These are phyloP conservation scores for Timema podura DNA, from an alignment of 2,888 invertebrate genomes.

Conservation along the genomic window DNA sequence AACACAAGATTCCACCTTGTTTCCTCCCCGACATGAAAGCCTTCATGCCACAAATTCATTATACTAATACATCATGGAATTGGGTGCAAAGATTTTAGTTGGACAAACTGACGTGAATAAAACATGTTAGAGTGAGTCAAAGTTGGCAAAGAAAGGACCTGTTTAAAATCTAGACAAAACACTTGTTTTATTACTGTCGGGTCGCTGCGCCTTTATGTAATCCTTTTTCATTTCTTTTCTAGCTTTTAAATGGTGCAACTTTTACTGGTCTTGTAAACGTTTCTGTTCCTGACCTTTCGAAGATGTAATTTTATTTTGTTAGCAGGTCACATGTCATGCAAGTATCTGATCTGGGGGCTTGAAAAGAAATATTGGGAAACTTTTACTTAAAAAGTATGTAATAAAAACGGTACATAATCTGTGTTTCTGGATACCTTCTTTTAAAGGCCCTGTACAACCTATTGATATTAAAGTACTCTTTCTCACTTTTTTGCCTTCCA, in stretches of 20 bases:
- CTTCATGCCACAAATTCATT: neutral
- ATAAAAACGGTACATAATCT: neutral
- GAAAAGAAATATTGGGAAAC: neutral
- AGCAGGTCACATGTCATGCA: neutral
- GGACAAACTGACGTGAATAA: neutral
- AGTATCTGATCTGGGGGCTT: neutral
- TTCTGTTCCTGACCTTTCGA: neutral
- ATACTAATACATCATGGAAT: conserved; percentile 6
- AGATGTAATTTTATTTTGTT: neutral
- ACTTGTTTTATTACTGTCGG: neutral
- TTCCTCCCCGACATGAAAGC: neutral
- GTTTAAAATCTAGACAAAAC: neutral
- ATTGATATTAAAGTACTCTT: neutral
- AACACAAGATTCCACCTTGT: neutral
- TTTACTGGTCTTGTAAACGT: neutral
- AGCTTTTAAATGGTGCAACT: neutral
- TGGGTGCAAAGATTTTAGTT: conserved; percentile 5
- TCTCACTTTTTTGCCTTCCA: neutral
- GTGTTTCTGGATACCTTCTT: neutral
- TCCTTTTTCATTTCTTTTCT: neutral
- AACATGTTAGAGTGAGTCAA: neutral
- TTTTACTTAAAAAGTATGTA: neutral
- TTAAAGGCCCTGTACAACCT: neutral
- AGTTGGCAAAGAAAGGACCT: neutral
- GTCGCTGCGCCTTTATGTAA: neutral